phyloP scores from a whole-genome alignment of 2,888 invertebrate species.

The Netelia fuscicornis region DNA sequence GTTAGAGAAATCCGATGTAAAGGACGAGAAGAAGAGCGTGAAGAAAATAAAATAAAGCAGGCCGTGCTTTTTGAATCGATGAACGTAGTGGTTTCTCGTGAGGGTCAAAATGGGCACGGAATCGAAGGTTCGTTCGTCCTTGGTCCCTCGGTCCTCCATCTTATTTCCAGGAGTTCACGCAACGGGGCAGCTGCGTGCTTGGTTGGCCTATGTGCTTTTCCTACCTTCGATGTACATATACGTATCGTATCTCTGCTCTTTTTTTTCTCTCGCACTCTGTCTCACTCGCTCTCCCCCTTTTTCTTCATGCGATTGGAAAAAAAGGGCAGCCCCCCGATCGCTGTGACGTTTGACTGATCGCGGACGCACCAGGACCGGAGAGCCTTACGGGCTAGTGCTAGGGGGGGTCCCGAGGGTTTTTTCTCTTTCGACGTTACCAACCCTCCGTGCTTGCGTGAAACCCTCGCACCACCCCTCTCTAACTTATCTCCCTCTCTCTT shows the following conservation, averaged over 20 bases:
- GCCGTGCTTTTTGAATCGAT: conserved; percentile 51
- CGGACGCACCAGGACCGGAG: conserved; percentile 70
- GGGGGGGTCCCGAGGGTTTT: conserved; percentile 68
- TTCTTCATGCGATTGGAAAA: conserved; percentile 75
- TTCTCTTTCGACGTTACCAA: conserved; percentile 54
- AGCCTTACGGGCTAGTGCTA: conserved; percentile 63
- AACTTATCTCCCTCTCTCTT: conserved; percentile 39
- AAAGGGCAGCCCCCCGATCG: conserved; percentile 78
- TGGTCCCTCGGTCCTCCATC: conserved; percentile 58
- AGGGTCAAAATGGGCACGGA: conserved; percentile 57
- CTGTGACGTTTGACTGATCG: conserved; percentile 83
- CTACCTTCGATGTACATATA: not conserved
- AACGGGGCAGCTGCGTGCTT: conserved; percentile 67
- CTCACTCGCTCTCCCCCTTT: conserved; percentile 73
- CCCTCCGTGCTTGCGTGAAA: conserved; percentile 50
- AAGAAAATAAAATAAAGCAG: conserved; percentile 73
- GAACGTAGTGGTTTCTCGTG: conserved; percentile 68
- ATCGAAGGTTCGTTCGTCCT: conserved; percentile 54
- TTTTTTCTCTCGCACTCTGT: conserved; percentile 69
- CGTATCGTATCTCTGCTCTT: not conserved
- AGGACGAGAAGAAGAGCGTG: conserved; percentile 72
- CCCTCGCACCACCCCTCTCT: conserved; percentile 49
- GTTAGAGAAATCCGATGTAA: conserved; percentile 58
- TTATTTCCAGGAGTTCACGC: conserved; percentile 58
- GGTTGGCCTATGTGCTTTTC: conserved; percentile 6